These are phyloP conservation scores for Leptarthrus brevirostris DNA, from an alignment of 2,888 invertebrate species.

Conservation along the genomic window DNA sequence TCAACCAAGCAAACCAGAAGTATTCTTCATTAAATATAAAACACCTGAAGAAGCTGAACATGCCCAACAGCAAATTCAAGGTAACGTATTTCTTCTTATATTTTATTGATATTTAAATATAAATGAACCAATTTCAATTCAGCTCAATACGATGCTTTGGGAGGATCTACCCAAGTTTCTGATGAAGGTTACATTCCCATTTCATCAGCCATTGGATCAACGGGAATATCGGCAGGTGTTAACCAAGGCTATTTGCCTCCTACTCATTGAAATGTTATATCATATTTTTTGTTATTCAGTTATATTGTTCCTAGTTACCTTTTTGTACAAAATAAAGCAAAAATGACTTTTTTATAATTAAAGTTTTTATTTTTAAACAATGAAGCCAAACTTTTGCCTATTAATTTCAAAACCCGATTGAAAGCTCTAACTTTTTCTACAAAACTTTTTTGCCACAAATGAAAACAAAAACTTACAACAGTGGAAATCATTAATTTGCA, in stretches of 20 bases:
- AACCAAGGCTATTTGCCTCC: slow-evolving; percentile 38
- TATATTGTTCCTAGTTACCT: slow-evolving; percentile 32
- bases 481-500: too few species aligned
- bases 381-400: too few species aligned
- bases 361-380: neutral
- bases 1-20: slow-evolving; percentile 64
- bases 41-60: slow-evolving; percentile 64
- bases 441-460: too few species aligned
- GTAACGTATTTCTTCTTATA: slow-evolving; percentile 54
- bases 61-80: slow-evolving; percentile 64
- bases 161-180: slow-evolving; percentile 50
- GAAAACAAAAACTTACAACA: too few species aligned
- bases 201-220: slow-evolving; percentile 67
- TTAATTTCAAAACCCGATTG: too few species aligned
- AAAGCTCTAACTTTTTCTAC: too few species aligned
- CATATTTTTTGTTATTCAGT: neutral
- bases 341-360: neutral
- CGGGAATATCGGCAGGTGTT: slow-evolving; percentile 66
- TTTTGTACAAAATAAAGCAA: slow-evolving; percentile 56
- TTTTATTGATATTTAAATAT: neutral
- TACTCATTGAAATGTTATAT: slow-evolving; percentile 9
- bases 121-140: slow-evolving; percentile 18
- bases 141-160: slow-evolving; percentile 53
- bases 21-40: slow-evolving; percentile 66
- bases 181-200: slow-evolving; percentile 50